A percentile compares a stretch with the other conserved stretches of the same genome.
Evolutionary conservation across 2,888 invertebrate species (phyloP).

Genomic region (Coecobrya sp.): DNA sequence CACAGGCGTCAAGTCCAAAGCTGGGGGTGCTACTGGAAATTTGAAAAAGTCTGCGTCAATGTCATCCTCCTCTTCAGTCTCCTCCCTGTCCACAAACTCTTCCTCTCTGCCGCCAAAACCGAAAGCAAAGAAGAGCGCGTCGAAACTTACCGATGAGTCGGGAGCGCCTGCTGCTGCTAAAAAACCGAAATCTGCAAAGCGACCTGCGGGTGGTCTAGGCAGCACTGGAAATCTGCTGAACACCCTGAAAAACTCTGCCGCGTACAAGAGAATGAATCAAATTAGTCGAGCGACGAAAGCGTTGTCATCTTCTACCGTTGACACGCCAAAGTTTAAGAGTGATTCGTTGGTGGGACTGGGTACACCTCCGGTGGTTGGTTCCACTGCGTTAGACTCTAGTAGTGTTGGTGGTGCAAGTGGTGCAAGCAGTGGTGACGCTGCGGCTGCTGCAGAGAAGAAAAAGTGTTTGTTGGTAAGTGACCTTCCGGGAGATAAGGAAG

Average conservation of each 20-base stretch:
- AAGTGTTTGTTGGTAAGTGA: constrained; percentile 85
- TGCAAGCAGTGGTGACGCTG: constrained; percentile 21
- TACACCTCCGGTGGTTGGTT: constrained; percentile 1
- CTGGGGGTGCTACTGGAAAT: background rate
- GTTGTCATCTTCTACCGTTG: constrained; percentile 48
- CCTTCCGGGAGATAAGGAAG: constrained; percentile 88
- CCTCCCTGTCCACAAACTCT: constrained; percentile 65
- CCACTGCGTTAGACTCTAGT: background rate
- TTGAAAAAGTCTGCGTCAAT: constrained; percentile 65
- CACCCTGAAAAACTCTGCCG: constrained; percentile 72
- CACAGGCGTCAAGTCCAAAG: constrained; percentile 88
- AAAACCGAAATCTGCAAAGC: constrained; percentile 15
- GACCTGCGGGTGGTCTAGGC: background rate
- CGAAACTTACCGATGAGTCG: background rate
- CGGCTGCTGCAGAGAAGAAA: constrained; percentile 82
- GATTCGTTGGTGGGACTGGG: constrained; percentile 30
- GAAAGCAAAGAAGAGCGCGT: constrained; percentile 52
- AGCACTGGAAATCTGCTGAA: constrained; percentile 66
- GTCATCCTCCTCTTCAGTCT: constrained; percentile 73
- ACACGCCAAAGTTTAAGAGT: constrained; percentile 41
- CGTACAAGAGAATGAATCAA: constrained; percentile 78
- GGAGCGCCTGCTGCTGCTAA: background rate
- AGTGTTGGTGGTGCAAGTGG: background rate
- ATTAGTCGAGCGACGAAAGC: constrained; percentile 71
- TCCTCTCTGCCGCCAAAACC: constrained; percentile 6